Conservation (phyloP, 2,888 invertebrate genomes). For the Tuberolachnus salignus region DNA sequence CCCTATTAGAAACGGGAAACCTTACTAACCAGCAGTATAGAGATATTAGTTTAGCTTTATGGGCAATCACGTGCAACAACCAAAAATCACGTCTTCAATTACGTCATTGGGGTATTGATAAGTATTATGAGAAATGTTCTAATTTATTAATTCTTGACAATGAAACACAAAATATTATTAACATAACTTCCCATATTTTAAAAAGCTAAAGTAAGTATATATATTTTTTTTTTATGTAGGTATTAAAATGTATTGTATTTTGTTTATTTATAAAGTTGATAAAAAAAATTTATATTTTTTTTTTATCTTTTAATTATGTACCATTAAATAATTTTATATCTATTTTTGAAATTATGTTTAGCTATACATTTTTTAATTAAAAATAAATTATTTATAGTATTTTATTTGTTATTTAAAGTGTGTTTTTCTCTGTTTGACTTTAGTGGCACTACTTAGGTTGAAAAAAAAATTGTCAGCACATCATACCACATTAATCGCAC, state of each 20-base stretch:
- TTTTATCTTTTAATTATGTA: not conserved
- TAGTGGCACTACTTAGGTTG: too few relatives aligned
- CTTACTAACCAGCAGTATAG: slow-evolving; percentile 13
- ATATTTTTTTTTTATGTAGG: slow-evolving; percentile 2
- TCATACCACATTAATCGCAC: too few relatives aligned
- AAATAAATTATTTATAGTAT: not conserved
- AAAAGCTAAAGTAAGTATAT: slow-evolving; percentile 11
- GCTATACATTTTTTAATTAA: not conserved
- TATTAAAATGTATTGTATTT: not conserved
- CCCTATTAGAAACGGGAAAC: slow-evolving; percentile 18
- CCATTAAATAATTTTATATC: not conserved
- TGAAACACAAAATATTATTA: slow-evolving; percentile 24
- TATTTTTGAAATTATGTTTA: slow-evolving; percentile 1
- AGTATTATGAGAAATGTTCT: slow-evolving; percentile 27
- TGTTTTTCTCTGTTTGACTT: too few relatives aligned
- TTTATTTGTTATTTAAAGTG: too few relatives aligned
- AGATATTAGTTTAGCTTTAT: slow-evolving; percentile 41
- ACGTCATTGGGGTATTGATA: slow-evolving; percentile 46
- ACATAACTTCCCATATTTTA: slow-evolving; percentile 16
- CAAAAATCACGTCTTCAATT: slow-evolving; percentile 48
- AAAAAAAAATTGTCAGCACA: too few relatives aligned
- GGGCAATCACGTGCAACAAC: slow-evolving; percentile 42
- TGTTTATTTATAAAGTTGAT: not conserved
- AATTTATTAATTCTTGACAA: not conserved
- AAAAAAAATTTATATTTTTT: too few relatives aligned